Conservation (phyloP, 2,888 invertebrate species). For the Lasioglossum malachurum region DNA sequence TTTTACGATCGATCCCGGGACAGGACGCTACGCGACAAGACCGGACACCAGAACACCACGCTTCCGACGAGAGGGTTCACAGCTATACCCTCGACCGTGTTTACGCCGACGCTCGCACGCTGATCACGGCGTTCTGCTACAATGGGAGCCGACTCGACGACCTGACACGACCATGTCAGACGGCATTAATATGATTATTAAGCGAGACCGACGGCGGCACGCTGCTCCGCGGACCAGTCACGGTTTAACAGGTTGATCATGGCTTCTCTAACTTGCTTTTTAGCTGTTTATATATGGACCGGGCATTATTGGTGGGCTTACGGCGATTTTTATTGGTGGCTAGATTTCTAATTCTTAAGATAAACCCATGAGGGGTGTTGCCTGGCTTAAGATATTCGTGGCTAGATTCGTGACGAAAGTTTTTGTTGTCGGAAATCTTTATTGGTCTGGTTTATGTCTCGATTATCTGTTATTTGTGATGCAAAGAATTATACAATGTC, state of each 20-base stretch:
- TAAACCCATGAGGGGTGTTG: slow-evolving; percentile 25
- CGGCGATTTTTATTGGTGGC: no score
- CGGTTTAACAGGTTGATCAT: background rate
- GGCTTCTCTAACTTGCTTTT: background rate
- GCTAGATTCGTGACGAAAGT: no score
- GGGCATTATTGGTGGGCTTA: no score
- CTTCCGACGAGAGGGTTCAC: slow-evolving; percentile 18
- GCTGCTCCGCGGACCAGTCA: background rate
- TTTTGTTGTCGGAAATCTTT: background rate
- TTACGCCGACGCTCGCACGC: slow-evolving; percentile 43
- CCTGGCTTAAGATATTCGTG: background rate
- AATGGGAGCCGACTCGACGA: slow-evolving; percentile 13
- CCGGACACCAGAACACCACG: slow-evolving; percentile 34
- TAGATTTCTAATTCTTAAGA: slow-evolving; percentile 41
- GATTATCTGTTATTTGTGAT: no score
- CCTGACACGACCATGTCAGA: slow-evolving; percentile 18
- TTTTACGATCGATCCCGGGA: slow-evolving; percentile 75
- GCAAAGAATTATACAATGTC: no score
- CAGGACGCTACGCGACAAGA: slow-evolving; percentile 54
- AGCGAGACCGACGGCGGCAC: background rate
- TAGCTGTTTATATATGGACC: background rate
- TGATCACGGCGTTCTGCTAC: slow-evolving; percentile 15
- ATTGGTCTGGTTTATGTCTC: no score
- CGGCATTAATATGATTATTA: slow-evolving; percentile 28
- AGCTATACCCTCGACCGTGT: slow-evolving; percentile 30